phyloP scores from a whole-genome alignment of 2,888 invertebrate genomes.

The Sphaerophoria taeniata region DNA sequence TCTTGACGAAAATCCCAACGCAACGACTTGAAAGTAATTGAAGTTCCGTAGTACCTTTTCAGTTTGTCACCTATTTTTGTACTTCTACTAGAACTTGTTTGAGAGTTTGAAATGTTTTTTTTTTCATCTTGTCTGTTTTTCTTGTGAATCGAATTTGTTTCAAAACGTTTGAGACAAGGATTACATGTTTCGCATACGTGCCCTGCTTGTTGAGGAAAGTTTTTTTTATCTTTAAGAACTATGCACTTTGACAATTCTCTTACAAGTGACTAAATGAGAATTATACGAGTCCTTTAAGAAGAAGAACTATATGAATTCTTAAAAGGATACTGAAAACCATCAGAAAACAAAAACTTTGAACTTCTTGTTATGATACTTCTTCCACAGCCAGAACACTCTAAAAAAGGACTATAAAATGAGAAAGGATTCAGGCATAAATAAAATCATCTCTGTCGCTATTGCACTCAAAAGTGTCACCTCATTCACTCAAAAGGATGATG shows the following conservation, averaged over 20 bases:
- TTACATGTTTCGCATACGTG: conserved; percentile 56
- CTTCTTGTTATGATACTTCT: background rate
- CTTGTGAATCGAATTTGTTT: background rate
- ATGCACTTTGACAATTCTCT: conserved; percentile 48
- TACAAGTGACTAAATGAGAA: conserved; percentile 33
- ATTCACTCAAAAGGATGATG: conserved; percentile 5
- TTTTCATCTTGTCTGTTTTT: background rate
- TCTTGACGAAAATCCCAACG: conserved; percentile 35
- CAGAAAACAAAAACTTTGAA: background rate
- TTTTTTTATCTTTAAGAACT: conserved; percentile 42
- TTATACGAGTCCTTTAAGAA: conserved; percentile 23
- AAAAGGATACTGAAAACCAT: no score
- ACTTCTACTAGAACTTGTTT: conserved; percentile 36
- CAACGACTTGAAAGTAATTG: conserved; percentile 65
- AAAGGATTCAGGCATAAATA: background rate
- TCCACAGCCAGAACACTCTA: background rate
- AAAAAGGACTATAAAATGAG: background rate
- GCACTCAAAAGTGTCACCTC: conserved; percentile 44
- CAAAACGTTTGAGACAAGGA: conserved; percentile 27
- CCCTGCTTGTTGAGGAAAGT: conserved; percentile 28
- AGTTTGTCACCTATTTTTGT: no score
- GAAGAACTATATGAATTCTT: no score
- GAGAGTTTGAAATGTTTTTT: conserved; percentile 22
- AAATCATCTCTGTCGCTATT: background rate
- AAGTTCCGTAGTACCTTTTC: conserved; percentile 21